Percentiles rank a stretch among this genome's conserved stretches.
phyloP scores from a whole-genome alignment of 1,140 invertebrate genomes.

The Helicorthomorpha holstii region DNA sequence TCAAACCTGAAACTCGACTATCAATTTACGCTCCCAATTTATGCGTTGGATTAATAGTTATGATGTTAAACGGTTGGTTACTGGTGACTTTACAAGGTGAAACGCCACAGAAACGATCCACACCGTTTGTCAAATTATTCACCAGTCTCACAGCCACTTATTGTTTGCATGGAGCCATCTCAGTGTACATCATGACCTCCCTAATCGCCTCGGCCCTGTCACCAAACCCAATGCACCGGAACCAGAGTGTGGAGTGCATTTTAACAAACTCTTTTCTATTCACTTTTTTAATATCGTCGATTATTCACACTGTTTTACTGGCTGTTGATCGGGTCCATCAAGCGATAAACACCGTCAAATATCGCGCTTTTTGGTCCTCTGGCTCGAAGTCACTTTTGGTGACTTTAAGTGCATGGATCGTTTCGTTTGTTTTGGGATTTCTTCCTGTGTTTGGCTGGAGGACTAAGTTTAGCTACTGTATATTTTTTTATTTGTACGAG shows the following conservation, averaged over 20 bases:
- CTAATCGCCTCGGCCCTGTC: neutral
- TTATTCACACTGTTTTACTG: neutral
- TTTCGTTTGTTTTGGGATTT: neutral
- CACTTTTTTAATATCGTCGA: neutral
- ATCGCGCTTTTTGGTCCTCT: neutral
- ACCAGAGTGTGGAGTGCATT: neutral
- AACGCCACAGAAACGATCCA: neutral
- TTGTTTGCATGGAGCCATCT: neutral
- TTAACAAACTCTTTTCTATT: neutral
- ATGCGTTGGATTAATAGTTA: neutral
- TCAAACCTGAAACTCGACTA: neutral
- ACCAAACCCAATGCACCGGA: neutral
- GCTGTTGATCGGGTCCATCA: neutral
- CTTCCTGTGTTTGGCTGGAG: neutral
- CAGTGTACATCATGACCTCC: neutral
- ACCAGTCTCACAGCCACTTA: neutral
- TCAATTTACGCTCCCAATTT: neutral
- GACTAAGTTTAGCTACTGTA: neutral
- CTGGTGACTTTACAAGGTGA: neutral
- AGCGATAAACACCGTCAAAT: neutral
- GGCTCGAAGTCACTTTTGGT: neutral
- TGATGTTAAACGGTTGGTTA: slow-evolving; percentile 1
- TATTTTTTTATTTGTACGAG: neutral
- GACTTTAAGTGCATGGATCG: neutral
- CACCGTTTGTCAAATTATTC: neutral